phyloP scores from a whole-genome alignment of 2,888 invertebrate genomes.

The Xylocampa areola region DNA sequence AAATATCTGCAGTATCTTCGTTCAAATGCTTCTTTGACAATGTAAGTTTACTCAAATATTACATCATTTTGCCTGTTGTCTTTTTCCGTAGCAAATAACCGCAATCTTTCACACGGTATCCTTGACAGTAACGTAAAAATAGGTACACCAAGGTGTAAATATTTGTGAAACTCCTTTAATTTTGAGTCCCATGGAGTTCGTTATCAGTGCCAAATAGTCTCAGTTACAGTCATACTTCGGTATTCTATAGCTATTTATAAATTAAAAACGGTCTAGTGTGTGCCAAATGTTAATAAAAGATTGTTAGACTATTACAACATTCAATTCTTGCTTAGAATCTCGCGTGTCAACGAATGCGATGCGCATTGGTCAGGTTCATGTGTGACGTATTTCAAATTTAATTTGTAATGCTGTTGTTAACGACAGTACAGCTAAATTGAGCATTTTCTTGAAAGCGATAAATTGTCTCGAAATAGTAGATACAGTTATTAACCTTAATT shows the following conservation, averaged over 20 bases:
- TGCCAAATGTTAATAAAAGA: constrained; percentile 59
- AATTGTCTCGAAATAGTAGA: not conserved
- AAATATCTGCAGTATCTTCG: not conserved
- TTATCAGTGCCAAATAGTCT: constrained; percentile 53
- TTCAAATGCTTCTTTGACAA: constrained; percentile 17
- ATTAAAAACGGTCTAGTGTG: constrained; percentile 43
- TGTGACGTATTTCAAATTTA: constrained; percentile 9
- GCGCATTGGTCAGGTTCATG: not conserved
- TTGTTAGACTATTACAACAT: constrained; percentile 39
- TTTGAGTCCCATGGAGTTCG: constrained; percentile 20
- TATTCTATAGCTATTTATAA: constrained; percentile 62
- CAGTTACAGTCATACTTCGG: constrained; percentile 45
- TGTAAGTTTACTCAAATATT: constrained; percentile 33
- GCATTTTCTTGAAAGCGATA: not conserved
- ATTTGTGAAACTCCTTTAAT: constrained; percentile 7
- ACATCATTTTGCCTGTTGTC: not conserved
- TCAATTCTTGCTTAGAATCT: constrained; percentile 30
- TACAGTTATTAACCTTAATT: not conserved
- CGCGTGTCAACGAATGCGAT: constrained; percentile 12
- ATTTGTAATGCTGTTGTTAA: constrained; percentile 9
- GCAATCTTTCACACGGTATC: not conserved
- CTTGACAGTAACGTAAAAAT: constrained; percentile 14
- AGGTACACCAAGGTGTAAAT: constrained; percentile 21
- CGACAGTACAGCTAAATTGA: constrained; percentile 2
- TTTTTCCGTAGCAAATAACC: constrained; percentile 1